Base-by-base conservation (phyloP, 1,140 invertebrate species). In the Campoletis sonorensis region DNA sequence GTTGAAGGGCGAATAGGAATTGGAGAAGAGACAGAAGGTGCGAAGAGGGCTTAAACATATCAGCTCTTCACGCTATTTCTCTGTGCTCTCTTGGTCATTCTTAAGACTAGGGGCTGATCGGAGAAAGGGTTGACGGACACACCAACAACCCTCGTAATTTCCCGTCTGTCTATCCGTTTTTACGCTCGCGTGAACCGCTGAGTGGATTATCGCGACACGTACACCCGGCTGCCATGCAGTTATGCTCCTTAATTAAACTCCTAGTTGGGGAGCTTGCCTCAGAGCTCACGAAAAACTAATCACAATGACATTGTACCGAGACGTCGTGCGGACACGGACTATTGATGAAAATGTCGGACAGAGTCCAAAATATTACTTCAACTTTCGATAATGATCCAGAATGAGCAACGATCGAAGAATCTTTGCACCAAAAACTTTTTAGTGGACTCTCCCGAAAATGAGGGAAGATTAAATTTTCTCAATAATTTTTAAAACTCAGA, bases 181-280 rank as follows among this genome's bases (percentile, higher is more conserved):
- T 75, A 75, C 49, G 72, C 72, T 54, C 11, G 72, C 72, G 49
- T 54, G 72, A 58, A 75, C 27, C 61, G 4, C 72, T 37, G 45
- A 58, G 72, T 75, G 72, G 72, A 58, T 75, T 75, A 75, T 75
- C 45, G 72, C 45, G 72, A 75, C 72, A 75, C 72, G 72, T 54
- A 75, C 11, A 75, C 49, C 72, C 21, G 23, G 18, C 71, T 73
- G 8, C 5, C 72, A 54, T 26, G 72, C 23, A 18, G 21, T 75
- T 75, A 27, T 75, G 45, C 72, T 26, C 72, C 72, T 75, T 75
- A 75, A 75, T 75, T 75, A 75, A 54, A 54, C 45, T 54, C 72
- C 33, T 23, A 49, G 30, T n/a, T n/a, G 51, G 51, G 18, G n/a
- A n/a, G 51, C 51, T 54, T 54, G 40, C 5, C n/a, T 54, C 5